Evolutionary conservation across 2,113 vertebrate genomes (phyloP).

Genomic region (Lonchura striata): DNA sequence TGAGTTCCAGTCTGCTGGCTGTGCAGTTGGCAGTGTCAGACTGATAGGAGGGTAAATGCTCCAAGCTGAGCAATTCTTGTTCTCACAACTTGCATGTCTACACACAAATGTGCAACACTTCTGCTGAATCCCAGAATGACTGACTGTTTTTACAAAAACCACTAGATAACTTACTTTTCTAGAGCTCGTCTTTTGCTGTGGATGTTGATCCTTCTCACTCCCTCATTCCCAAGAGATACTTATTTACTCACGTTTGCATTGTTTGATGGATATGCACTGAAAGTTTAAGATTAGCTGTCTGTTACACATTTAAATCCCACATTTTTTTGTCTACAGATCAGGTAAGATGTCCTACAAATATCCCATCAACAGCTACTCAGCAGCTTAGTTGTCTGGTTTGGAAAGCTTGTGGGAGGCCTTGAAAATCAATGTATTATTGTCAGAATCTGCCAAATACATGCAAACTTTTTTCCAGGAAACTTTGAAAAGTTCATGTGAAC

Average conservation of each 20-base stretch:
- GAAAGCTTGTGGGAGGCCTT: neutral
- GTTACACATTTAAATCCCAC: neutral
- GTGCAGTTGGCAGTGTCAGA: neutral
- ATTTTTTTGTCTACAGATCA: neutral
- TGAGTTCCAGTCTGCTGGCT: neutral
- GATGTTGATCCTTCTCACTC: neutral
- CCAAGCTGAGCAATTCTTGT: neutral
- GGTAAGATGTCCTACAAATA: neutral
- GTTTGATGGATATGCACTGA: neutral
- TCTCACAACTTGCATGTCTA: neutral
- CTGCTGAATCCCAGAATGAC: neutral
- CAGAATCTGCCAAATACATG: neutral
- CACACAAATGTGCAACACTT: neutral
- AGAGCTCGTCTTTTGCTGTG: neutral
- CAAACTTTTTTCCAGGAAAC: slow-evolving; percentile 20
- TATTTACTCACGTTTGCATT: neutral
- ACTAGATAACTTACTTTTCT: slow-evolving; percentile 40
- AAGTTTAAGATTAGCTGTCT: slow-evolving; percentile 7
- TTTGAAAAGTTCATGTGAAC: slow-evolving; percentile 3
- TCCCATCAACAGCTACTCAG: neutral
- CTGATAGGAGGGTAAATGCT: neutral
- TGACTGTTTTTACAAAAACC: slow-evolving; percentile 39
- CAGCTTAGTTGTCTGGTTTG: neutral
- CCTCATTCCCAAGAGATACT: neutral
- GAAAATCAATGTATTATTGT: neutral